phyloP scores from a whole-genome alignment of 2,888 invertebrate genomes.

The Patella caerulea region DNA sequence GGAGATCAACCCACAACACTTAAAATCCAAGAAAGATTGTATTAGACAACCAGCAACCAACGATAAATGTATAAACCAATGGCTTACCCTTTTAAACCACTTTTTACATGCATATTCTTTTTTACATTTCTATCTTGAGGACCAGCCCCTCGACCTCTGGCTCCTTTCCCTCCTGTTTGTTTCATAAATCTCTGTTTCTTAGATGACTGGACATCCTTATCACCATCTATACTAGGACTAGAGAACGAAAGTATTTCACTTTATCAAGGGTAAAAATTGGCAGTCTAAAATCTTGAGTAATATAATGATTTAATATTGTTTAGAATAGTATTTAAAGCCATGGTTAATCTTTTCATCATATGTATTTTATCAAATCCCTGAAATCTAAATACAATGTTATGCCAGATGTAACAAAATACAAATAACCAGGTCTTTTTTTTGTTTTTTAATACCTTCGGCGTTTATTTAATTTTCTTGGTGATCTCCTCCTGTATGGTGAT shows the following conservation, averaged over 20 bases:
- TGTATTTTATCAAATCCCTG: no score
- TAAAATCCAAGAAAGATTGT: no score
- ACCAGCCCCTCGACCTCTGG: conserved; percentile 35
- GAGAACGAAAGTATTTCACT: not conserved
- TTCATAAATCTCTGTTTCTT: conserved; percentile 31
- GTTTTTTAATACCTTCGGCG: not conserved
- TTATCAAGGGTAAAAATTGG: no score
- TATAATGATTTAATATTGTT: no score
- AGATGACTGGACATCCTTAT: conserved; percentile 30
- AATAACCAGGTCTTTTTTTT: no score
- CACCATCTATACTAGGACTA: conserved; percentile 26
- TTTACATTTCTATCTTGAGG: conserved; percentile 20
- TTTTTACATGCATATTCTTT: not conserved
- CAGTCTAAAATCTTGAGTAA: no score
- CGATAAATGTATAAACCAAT: not conserved
- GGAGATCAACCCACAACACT: no score
- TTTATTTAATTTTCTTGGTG: conserved; percentile 29
- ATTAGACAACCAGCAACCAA: no score
- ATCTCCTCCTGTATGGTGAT: conserved; percentile 39
- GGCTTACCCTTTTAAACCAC: conserved; percentile 13
- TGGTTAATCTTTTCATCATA: no score
- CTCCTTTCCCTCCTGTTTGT: conserved; percentile 41
- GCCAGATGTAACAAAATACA: no score
- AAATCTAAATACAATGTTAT: no score
- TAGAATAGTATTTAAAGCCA: no score